A percentile compares a stretch with the other conserved stretches of the same genome.
phyloP scores from a whole-genome alignment of 2,888 invertebrate genomes.

The Acleris laterana region DNA sequence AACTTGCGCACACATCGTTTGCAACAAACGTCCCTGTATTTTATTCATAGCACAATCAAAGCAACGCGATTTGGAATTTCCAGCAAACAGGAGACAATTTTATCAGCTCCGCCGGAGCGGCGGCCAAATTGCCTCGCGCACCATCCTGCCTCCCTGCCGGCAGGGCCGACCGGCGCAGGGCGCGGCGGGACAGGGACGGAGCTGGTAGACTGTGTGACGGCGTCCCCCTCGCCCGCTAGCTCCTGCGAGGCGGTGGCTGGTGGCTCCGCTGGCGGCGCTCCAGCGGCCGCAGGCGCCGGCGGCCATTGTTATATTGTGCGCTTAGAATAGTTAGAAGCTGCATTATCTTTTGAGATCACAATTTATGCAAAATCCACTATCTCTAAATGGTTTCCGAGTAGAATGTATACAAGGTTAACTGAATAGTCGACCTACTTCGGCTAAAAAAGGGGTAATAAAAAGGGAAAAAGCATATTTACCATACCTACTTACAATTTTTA shows the following conservation, averaged over 20 bases:
- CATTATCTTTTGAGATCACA: constrained; percentile 19
- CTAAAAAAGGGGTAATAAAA: too few species aligned
- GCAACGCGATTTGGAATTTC: constrained; percentile 21
- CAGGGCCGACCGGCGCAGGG: constrained; percentile 24
- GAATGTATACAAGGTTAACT: neutral
- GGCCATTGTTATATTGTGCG: constrained; percentile 42
- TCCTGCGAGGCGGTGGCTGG: constrained; percentile 11
- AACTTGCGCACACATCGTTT: neutral
- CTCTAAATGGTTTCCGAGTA: neutral
- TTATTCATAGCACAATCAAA: constrained; percentile 35
- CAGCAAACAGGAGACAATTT: constrained; percentile 31
- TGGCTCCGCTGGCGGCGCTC: constrained; percentile 15
- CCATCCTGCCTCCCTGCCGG: constrained; percentile 24
- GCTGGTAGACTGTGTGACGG: constrained; percentile 15
- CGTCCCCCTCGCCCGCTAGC: constrained; percentile 12
- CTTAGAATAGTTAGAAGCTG: constrained; percentile 17
- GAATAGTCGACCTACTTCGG: neutral
- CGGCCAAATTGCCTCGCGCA: constrained; percentile 23
- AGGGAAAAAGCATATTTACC: too few species aligned
- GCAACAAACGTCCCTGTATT: constrained; percentile 6
- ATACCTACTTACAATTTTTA: too few species aligned
- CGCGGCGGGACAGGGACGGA: constrained; percentile 35
- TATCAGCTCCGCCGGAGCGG: constrained; percentile 15
- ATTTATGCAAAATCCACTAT: constrained; percentile 5
- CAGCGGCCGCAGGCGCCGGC: constrained; percentile 45